These are phyloP conservation scores for Gandaritis pyraliata DNA, from an alignment of 2,888 invertebrate genomes.

Conservation along the genomic window DNA sequence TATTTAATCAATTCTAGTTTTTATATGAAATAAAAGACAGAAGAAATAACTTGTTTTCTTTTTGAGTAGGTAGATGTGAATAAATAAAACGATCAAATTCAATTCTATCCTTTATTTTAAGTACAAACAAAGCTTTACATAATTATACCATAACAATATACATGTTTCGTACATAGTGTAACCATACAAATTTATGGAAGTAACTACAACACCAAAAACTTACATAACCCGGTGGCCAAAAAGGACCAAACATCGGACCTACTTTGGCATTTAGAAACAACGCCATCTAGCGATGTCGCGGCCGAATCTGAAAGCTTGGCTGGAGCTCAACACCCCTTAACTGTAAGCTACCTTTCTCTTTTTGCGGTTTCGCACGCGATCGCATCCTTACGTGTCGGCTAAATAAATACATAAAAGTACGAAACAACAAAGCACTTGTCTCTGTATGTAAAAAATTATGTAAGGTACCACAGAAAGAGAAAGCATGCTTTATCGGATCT, in stretches of 20 bases:
- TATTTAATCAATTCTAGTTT: no score
- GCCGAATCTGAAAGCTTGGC: slow-evolving; percentile 18
- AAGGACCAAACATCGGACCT: slow-evolving; percentile 10
- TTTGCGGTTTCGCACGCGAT: not conserved
- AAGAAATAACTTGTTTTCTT: no score
- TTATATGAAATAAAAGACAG: no score
- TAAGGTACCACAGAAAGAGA: not conserved
- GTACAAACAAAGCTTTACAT: slow-evolving; percentile 46
- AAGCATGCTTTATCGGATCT: not conserved
- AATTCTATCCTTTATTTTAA: slow-evolving; percentile 45
- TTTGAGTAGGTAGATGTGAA: not conserved
- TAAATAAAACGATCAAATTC: slow-evolving; percentile 23
- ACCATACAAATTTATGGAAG: slow-evolving; percentile 26
- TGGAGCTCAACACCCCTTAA: no score
- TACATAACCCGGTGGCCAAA: slow-evolving; percentile 17
- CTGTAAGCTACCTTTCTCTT: not conserved
- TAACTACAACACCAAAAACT: slow-evolving; percentile 24
- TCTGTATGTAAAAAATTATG: no score
- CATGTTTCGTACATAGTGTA: slow-evolving; percentile 31
- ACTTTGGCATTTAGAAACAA: slow-evolving; percentile 21
- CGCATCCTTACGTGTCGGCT: no score
- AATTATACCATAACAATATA: slow-evolving; percentile 41
- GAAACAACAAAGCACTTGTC: no score
- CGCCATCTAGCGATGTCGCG: slow-evolving; percentile 18
- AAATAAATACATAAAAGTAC: no score